Percentiles rank a stretch among this genome's conserved stretches.
phyloP scores from a whole-genome alignment of 2,888 invertebrate genomes.

The Apotomis betuletana region DNA sequence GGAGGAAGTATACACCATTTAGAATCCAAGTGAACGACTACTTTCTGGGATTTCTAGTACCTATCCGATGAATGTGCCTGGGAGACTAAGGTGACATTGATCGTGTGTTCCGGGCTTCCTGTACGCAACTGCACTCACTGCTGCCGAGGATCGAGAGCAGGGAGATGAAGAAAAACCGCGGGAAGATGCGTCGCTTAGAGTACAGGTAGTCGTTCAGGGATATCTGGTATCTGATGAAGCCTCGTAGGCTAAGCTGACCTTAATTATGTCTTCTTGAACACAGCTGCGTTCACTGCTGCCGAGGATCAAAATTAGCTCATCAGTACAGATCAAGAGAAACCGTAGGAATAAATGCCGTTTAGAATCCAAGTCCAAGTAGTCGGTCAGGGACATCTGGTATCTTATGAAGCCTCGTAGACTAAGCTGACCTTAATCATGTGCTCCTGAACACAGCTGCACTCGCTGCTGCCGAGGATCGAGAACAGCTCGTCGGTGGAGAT shows the following conservation, averaged over 20 bases:
- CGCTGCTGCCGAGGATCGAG: conserved; percentile 93
- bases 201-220: no score
- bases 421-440: conserved; percentile 91
- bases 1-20: conserved; percentile 83
- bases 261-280: conserved; percentile 96
- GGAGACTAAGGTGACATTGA: conserved; percentile 83
- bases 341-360: no score
- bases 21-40: no score
- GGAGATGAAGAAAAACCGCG: conserved; percentile 78
- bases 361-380: no score
- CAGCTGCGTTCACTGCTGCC: conserved; percentile 92
- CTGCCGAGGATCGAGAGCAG: conserved; percentile 94
- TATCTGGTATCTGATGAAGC: not conserved
- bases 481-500: conserved; percentile 95
- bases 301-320: conserved; percentile 95
- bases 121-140: conserved; percentile 91
- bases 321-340: conserved; percentile 87
- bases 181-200: no score
- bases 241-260: conserved; percentile 70
- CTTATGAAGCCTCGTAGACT: no score
- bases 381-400: no score
- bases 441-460: conserved; percentile 93
- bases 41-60: conserved; percentile 68
- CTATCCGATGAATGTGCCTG: conserved; percentile 42
- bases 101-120: conserved; percentile 90